Evolutionary conservation across 1,140 invertebrate species (phyloP).

Genomic region (Drosophila leontia): DNA sequence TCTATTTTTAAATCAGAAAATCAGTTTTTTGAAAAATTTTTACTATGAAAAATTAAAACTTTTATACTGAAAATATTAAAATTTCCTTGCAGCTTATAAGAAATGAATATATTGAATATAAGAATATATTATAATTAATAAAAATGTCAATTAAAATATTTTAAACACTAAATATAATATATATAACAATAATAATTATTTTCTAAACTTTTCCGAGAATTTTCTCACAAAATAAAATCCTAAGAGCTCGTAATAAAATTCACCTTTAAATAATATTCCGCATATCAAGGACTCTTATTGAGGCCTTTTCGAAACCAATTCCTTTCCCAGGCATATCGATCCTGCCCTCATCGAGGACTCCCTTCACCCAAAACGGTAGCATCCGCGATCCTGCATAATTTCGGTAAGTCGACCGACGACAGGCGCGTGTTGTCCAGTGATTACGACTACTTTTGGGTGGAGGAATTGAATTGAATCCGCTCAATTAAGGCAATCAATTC

Average conservation of each 20-base stretch:
- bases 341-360: constrained; percentile 59
- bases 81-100: too few species aligned
- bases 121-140: too few species aligned
- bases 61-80: too few species aligned
- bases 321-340: constrained; percentile 50
- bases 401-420: constrained; percentile 19
- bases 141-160: too few species aligned
- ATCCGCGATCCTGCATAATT: constrained; percentile 72
- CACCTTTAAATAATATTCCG: background rate
- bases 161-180: too few species aligned
- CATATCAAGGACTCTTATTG: background rate
- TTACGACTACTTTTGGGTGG: constrained; percentile 17
- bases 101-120: too few species aligned
- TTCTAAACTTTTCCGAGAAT: background rate
- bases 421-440: constrained; percentile 56
- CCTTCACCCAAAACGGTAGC: constrained; percentile 18
- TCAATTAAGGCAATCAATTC: constrained; percentile 70
- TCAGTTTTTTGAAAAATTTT: too few species aligned
- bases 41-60: too few species aligned
- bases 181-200: background rate
- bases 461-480: constrained; percentile 46
- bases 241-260: background rate
- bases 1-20: too few species aligned
- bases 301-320: background rate
- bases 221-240: background rate